Evolutionary conservation across 92 coral and sea anemone species (phyloP).

Genomic region (Metridium senile): DNA sequence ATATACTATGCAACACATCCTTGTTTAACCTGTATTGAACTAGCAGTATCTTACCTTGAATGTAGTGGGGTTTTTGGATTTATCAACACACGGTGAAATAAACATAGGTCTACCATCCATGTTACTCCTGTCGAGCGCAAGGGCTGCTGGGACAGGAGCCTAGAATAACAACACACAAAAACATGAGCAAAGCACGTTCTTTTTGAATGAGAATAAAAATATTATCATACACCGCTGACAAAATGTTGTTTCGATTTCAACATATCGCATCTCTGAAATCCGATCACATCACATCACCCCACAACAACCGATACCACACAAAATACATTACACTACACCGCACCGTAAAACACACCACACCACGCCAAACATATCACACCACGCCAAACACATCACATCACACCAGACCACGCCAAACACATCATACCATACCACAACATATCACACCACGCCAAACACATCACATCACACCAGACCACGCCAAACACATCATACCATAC

Average conservation of each 20-base stretch:
- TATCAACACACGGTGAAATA: conserved; percentile 92
- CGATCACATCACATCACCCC: background rate
- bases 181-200: background rate
- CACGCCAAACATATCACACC: background rate
- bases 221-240: too few species aligned
- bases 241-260: too few species aligned
- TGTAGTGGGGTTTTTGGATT: conserved; percentile 79
- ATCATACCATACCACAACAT: background rate
- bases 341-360: background rate
- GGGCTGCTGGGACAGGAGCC: conserved; percentile 88
- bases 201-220: too few species aligned
- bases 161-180: conserved; percentile 20
- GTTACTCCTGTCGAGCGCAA: conserved; percentile 88
- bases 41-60: conserved; percentile 66
- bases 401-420: background rate
- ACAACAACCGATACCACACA: background rate
- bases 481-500: background rate
- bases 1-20: too few species aligned
- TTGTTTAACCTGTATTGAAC: background rate
- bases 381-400: background rate
- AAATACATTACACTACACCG: background rate
- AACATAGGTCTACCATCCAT: conserved; percentile 96
- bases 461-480: background rate
- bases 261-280: background rate
- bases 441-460: background rate